Percentiles rank a stretch among this genome's conserved stretches.
Evolutionary conservation across 2,888 invertebrate genomes (phyloP).

Genomic region (Campaea margaritaria): DNA sequence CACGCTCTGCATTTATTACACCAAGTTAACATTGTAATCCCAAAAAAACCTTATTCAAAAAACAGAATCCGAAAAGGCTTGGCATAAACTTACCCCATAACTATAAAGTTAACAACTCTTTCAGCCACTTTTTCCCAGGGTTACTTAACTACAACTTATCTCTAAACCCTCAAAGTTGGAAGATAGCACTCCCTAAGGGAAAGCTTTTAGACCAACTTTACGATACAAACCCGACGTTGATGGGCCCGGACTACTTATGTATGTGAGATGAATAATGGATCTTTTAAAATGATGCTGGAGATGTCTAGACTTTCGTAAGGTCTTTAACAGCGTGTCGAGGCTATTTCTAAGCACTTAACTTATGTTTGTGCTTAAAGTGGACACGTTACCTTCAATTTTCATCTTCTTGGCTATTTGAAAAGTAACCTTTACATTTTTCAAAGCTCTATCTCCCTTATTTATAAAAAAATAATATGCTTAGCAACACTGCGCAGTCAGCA

Average conservation of each 20-base stretch:
- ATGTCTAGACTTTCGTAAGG: not conserved
- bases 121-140: constrained; percentile 9
- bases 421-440: no score
- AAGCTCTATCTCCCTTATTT: no score
- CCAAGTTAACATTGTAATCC: no score
- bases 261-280: constrained; percentile 18
- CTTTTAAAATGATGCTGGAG: not conserved
- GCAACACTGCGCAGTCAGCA: no score
- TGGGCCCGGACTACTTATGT: not conserved
- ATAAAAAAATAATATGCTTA: no score
- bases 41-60: not conserved
- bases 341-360: no score
- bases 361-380: no score
- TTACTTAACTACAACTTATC: constrained; percentile 40
- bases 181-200: constrained; percentile 21
- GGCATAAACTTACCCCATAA: constrained; percentile 19
- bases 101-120: constrained; percentile 13
- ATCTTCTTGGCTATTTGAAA: no score
- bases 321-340: no score
- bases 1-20: no score
- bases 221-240: constrained; percentile 7
- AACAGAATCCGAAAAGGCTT: not conserved
- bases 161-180: constrained; percentile 37
- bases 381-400: no score
- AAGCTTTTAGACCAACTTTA: constrained; percentile 19